Evolutionary conservation across 2,113 vertebrate genomes (phyloP).

Genomic region (Pantherophis guttatus): DNA sequence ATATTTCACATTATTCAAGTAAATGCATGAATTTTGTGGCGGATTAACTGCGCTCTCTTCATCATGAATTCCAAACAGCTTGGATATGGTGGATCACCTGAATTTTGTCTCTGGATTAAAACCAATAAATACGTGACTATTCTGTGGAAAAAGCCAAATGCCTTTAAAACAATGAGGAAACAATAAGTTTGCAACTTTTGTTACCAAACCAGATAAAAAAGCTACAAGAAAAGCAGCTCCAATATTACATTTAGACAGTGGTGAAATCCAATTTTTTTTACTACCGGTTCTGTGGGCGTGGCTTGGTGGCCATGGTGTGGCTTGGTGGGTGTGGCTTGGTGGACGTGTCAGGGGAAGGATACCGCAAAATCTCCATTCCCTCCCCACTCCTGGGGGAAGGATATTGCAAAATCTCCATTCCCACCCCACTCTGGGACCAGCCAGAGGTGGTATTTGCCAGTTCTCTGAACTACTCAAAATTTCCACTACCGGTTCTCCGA

Average conservation of each 20-base stretch:
- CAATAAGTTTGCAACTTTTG: not conserved
- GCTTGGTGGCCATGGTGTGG: no score
- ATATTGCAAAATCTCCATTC: no score
- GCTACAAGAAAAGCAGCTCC: not conserved
- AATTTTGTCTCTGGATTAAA: not conserved
- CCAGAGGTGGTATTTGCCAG: no score
- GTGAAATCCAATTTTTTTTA: no score
- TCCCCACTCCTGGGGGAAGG: no score
- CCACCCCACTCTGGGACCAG: no score
- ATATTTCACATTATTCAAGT: not conserved
- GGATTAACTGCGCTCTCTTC: slow-evolving; percentile 4
- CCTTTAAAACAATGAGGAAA: not conserved
- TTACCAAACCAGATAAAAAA: not conserved
- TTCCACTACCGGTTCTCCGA: no score
- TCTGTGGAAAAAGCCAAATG: not conserved
- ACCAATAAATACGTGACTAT: not conserved
- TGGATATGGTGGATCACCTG: not conserved
- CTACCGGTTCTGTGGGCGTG: no score
- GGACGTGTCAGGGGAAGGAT: no score
- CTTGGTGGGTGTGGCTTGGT: no score
- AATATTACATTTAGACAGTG: not conserved
- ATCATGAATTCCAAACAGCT: slow-evolving; percentile 16
- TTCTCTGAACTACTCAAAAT: no score
- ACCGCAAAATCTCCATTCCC: no score
- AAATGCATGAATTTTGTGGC: not conserved